A percentile compares a stretch with the other conserved stretches of the same genome.
phyloP scores from a whole-genome alignment of 2,113 vertebrate species.

The Mesembrinibis cayennensis region DNA sequence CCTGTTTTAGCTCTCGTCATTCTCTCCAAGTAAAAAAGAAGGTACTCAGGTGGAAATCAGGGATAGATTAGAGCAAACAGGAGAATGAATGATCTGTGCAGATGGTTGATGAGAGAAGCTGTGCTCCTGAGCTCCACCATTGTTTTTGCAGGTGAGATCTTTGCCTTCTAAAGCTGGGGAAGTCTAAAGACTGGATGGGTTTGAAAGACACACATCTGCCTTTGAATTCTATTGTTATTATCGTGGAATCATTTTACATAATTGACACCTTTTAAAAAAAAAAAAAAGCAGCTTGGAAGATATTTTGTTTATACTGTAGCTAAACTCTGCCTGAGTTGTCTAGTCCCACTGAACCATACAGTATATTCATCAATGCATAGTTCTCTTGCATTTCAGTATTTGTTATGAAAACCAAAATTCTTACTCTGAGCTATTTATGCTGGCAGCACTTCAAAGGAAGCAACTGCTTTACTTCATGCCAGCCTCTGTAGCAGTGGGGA shows the following conservation, averaged over 20 bases:
- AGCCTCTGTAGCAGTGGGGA: conserved; percentile 54
- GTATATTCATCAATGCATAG: conserved; percentile 46
- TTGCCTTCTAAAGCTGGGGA: neutral
- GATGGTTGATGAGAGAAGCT: neutral
- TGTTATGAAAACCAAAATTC: conserved; percentile 66
- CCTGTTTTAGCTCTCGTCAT: neutral
- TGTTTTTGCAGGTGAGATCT: conserved; percentile 63
- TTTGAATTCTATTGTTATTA: conserved; percentile 41
- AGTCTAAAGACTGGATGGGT: neutral
- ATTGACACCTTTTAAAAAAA: conserved; percentile 19
- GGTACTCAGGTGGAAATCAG: neutral
- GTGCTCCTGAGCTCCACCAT: neutral
- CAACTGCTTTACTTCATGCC: conserved; percentile 53
- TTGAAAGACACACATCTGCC: conserved; percentile 29
- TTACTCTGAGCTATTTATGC: conserved; percentile 65
- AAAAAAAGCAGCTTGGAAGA: conserved; percentile 11
- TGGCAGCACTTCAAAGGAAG: conserved; percentile 65
- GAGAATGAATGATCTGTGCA: neutral
- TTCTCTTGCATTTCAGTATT: conserved; percentile 61
- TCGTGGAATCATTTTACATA: conserved; percentile 10
- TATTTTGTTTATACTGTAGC: conserved; percentile 49
- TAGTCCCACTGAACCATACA: conserved; percentile 26
- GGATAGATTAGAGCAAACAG: neutral
- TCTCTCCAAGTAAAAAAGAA: neutral
- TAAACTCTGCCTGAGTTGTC: conserved; percentile 37